A percentile compares a stretch with the other conserved stretches of the same genome.
These are phyloP conservation scores for Sialis lutaria DNA, from an alignment of 2,888 invertebrate species.

Conservation along the genomic window DNA sequence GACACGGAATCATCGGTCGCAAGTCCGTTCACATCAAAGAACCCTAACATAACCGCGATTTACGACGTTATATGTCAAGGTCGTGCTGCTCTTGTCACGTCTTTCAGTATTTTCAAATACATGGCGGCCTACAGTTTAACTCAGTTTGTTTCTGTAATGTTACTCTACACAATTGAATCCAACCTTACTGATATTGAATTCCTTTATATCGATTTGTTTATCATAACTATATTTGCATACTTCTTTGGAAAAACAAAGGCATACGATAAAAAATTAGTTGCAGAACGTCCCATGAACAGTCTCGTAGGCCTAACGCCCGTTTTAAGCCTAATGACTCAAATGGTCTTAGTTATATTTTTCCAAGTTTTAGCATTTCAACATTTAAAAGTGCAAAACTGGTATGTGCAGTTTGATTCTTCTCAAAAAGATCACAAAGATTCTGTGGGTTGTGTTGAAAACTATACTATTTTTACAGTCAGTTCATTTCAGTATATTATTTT, in stretches of 20 bases:
- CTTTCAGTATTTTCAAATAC: conserved; percentile 96
- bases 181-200: conserved; percentile 45
- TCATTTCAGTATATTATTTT: conserved; percentile 47
- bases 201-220: conserved; percentile 44
- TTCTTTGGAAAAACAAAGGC: conserved; percentile 45
- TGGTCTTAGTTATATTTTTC: conserved; percentile 28
- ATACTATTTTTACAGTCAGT: conserved; percentile 40
- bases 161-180: conserved; percentile 55
- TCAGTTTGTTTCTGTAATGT: conserved; percentile 78
- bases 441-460: conserved; percentile 38
- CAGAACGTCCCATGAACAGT: conserved; percentile 34
- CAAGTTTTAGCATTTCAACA: conserved; percentile 29
- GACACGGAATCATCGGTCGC: conserved; percentile 88
- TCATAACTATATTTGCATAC: conserved; percentile 41
- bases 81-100: conserved; percentile 83
- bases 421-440: conserved; percentile 16
- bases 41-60: conserved; percentile 71
- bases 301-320: conserved; percentile 31
- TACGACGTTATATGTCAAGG: conserved; percentile 70
- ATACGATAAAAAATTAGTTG: conserved; percentile 25
- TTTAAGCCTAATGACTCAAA: conserved; percentile 33
- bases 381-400: conserved; percentile 36
- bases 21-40: conserved; percentile 80
- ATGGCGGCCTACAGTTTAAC: conserved; percentile 92
- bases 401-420: conserved; percentile 26